phyloP scores from a whole-genome alignment of 2,113 vertebrate species.

The Sinocyclocheilus maitianheensis region DNA sequence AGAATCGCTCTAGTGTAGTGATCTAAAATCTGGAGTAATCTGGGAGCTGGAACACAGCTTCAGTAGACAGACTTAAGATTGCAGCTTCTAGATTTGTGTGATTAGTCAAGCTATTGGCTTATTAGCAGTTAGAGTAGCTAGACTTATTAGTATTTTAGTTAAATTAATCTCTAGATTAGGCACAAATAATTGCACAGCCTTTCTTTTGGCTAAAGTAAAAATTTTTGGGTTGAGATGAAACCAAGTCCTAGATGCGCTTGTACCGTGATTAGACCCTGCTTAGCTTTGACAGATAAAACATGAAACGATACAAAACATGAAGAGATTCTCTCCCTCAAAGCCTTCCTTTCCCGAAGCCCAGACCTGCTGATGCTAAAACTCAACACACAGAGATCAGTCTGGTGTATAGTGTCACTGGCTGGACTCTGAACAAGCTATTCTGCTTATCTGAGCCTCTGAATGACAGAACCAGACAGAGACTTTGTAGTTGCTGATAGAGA shows the following conservation, averaged over 20 bases:
- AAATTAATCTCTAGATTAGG: constrained; percentile 2
- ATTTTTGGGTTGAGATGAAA: constrained; percentile 44
- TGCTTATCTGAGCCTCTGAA: constrained; percentile 76
- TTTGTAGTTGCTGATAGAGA: constrained; percentile 76
- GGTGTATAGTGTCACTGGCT: constrained; percentile 77
- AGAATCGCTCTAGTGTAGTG: constrained; percentile 14
- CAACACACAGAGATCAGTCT: constrained; percentile 67
- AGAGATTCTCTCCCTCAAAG: constrained; percentile 66
- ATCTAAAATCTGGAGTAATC: constrained; percentile 17
- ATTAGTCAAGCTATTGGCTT: constrained; percentile 6
- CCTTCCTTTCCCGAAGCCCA: constrained; percentile 66
- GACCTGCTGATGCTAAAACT: constrained; percentile 70
- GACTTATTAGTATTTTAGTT: background rate
- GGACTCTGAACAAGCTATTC: constrained; percentile 70
- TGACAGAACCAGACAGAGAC: constrained; percentile 67
- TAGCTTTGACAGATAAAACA: constrained; percentile 65
- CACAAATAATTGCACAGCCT: background rate
- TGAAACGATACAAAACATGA: constrained; percentile 66
- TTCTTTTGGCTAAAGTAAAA: background rate
- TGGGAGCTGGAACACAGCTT: constrained; percentile 11
- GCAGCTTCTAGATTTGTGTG: constrained; percentile 10
- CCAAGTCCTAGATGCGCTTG: constrained; percentile 35
- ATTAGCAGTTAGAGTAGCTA: background rate
- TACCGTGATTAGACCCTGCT: constrained; percentile 58
- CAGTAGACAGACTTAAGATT: constrained; percentile 23